Base-by-base conservation (phyloP, 2,888 invertebrate genomes). In the Drosophila tripunctata region DNA sequence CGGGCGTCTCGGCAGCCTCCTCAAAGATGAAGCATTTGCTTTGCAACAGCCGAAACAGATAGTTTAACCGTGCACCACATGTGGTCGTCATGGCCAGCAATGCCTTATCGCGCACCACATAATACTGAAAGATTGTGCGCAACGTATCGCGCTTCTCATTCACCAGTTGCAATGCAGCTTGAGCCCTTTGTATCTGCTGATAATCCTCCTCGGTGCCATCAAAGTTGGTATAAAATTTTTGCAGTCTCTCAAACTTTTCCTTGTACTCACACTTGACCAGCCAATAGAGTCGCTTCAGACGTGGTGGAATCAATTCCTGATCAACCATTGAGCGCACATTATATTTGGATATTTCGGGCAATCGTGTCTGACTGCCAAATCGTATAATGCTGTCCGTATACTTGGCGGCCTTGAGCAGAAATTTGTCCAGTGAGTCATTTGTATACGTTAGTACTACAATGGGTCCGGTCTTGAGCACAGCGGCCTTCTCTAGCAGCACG, bases 1-100 rank as follows among this genome's bases (percentile, higher is more conserved):
- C 98, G 30, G 97, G 90, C 0, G 97, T 95, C 92, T 97, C 97
- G 0, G 96, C 97, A 0, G 97, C 97, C 92, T 98, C 98, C 90
- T 98, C 97, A 0, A 97, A 95, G 12, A 96, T 93, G 0, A 96
- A 95, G 77, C 96, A 94, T 64, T 94, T 93, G 3, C 94, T 93
- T 58, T 92, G 91, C 2, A 96, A 89, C 43, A 92, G 91, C 50
- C 93, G 92, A 64, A 96, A 91, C 3, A 95, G 91, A 1, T 93
- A 92, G 72, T 94, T 94, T 14, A 94, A 90, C 52, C 94, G 92
- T 0, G 96, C 96, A 0, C 96, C 96, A 14, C 94, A 94, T 0
- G 95, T 94, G 0, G 96, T 96, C 4, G 96, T 97, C 90, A 96
- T 94, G 0, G 95, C 96, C 19, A 96, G 92, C 1, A 96, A 93